A percentile compares a stretch with the other conserved stretches of the same genome.
phyloP scores from a whole-genome alignment of 2,797 vertebrate genomes.

The Poecilia wingei region DNA sequence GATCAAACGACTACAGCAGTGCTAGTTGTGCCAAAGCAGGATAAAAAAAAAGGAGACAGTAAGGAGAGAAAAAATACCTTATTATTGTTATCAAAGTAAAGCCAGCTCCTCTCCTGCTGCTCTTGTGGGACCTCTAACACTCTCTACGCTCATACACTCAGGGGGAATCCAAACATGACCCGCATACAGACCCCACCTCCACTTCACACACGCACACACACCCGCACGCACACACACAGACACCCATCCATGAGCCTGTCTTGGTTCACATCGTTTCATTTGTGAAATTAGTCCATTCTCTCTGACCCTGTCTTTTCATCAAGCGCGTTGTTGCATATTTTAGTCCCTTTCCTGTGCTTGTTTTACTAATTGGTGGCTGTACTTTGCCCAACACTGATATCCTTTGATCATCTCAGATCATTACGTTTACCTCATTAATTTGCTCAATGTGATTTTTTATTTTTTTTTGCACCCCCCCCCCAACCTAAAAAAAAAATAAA shows the following conservation, averaged over 20 bases:
- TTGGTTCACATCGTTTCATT: conserved; percentile 74
- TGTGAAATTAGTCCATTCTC: conserved; percentile 84
- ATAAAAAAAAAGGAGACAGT: conserved; percentile 34
- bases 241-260: conserved; percentile 40
- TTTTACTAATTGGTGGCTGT: conserved; percentile 87
- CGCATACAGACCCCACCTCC: conserved; percentile 44
- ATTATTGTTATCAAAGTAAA: conserved; percentile 81
- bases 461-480: conserved; percentile 13
- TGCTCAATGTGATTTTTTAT: conserved; percentile 72
- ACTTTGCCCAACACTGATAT: conserved; percentile 84
- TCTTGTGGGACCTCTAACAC: conserved; percentile 72
- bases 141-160: conserved; percentile 61
- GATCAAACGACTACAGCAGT: conserved; percentile 70
- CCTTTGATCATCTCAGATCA: conserved; percentile 88
- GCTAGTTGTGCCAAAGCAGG: conserved; percentile 74
- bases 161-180: conserved; percentile 76
- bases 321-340: conserved; percentile 79
- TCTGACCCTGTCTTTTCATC: conserved; percentile 86
- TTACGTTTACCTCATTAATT: conserved; percentile 89
- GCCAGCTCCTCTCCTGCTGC: conserved; percentile 69
- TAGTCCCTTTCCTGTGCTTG: conserved; percentile 83
- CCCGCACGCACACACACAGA: conserved; percentile 37
- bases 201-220: conserved; percentile 36
- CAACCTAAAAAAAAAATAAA: conserved; percentile 29
- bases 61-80: conserved; percentile 63